Percentiles rank a stretch among this genome's conserved stretches.
Conservation (phyloP, 2,888 invertebrate genomes). For the Pomacea canaliculata region DNA sequence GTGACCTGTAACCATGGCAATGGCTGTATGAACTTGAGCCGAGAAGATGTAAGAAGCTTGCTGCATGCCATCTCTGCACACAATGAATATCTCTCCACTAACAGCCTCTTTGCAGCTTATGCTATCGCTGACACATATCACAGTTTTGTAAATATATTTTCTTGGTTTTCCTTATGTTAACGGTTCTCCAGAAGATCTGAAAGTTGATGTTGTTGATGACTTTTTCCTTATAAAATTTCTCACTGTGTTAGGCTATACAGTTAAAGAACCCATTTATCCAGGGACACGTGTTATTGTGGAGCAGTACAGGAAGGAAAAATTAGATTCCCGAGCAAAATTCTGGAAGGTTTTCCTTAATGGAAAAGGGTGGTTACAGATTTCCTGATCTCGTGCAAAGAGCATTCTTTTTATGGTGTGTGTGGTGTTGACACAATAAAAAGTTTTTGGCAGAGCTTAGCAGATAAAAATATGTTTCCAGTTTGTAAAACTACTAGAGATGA, state of each 20-base stretch:
- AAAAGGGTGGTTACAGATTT: slow-evolving; percentile 19
- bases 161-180: neutral
- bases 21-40: neutral
- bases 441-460: neutral
- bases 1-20: neutral
- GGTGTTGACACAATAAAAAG: slow-evolving; percentile 6
- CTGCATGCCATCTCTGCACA: neutral
- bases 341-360: slow-evolving; percentile 25
- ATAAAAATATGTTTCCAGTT: slow-evolving; percentile 6
- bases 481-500: slow-evolving; percentile 3
- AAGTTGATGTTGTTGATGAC: slow-evolving; percentile 22
- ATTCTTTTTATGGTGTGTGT: neutral
- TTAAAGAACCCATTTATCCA: neutral
- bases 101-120: slow-evolving; percentile 12
- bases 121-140: slow-evolving; percentile 8
- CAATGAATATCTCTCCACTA: slow-evolving; percentile 12
- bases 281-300: slow-evolving; percentile 24
- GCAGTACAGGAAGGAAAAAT: neutral
- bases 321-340: neutral
- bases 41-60: neutral
- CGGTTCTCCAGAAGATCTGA: neutral
- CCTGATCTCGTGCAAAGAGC: neutral
- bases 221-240: slow-evolving; percentile 28
- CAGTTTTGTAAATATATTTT: neutral
- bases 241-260: slow-evolving; percentile 12